These are phyloP conservation scores for Caenorhabditis sp. DNA, from an alignment of 2,888 invertebrate genomes.

Conservation along the genomic window DNA sequence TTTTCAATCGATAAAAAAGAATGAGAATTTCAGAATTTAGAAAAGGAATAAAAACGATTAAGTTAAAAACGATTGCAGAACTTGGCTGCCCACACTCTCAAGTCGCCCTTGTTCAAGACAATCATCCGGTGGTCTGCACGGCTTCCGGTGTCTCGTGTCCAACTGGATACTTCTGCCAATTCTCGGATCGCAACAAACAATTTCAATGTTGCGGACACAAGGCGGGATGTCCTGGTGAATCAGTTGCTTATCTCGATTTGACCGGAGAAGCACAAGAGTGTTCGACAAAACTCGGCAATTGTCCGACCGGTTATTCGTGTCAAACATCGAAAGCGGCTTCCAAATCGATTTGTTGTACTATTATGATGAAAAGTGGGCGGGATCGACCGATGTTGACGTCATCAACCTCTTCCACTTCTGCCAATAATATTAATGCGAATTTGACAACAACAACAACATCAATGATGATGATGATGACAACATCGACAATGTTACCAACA, in stretches of 20 bases:
- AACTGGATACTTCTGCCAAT: constrained; percentile 66
- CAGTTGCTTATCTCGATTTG: constrained; percentile 61
- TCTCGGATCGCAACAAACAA: constrained; percentile 65
- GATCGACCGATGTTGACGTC: constrained; percentile 13
- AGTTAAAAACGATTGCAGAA: too few species aligned
- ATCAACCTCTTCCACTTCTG: neutral
- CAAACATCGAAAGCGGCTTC: constrained; percentile 35
- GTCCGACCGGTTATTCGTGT: constrained; percentile 61
- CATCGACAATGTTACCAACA: neutral
- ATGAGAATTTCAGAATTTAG: too few species aligned
- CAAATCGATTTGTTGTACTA: constrained; percentile 58
- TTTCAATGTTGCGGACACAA: constrained; percentile 64
- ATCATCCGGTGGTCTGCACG: constrained; percentile 49
- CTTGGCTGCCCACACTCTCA: constrained; percentile 61
- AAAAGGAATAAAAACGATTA: too few species aligned
- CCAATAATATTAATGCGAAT: neutral
- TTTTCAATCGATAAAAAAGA: too few species aligned
- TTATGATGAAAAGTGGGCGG: constrained; percentile 17
- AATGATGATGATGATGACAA: neutral
- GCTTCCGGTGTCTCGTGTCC: constrained; percentile 57
- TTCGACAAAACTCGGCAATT: constrained; percentile 39
- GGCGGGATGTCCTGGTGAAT: constrained; percentile 59
- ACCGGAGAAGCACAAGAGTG: constrained; percentile 59
- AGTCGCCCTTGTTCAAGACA: constrained; percentile 55
- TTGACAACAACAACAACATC: constrained; percentile 1